Conservation (phyloP, 2,113 vertebrate genomes). For the Oreotrochilus melanogaster region DNA sequence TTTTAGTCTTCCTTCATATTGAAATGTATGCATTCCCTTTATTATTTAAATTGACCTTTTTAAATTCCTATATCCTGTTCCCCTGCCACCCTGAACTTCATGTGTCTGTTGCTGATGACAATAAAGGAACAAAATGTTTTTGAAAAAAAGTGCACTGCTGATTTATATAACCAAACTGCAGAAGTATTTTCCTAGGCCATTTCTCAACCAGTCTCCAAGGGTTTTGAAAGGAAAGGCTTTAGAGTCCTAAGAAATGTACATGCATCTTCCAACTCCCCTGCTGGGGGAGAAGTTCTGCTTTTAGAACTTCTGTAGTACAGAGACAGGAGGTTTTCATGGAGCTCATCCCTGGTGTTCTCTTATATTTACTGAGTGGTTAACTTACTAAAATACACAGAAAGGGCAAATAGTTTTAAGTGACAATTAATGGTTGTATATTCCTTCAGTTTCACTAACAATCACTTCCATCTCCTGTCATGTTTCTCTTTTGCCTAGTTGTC, state of each 20-base stretch:
- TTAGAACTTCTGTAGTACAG: not conserved
- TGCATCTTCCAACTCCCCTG: not conserved
- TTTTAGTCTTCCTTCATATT: not conserved
- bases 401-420: not conserved
- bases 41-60: not conserved
- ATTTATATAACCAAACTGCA: conserved; percentile 4
- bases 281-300: no score
- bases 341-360: not conserved
- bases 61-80: not conserved
- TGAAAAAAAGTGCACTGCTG: not conserved
- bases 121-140: not conserved
- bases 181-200: not conserved
- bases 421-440: not conserved
- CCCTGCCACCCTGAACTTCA: accelerated
- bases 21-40: not conserved
- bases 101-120: not conserved
- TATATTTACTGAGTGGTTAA: not conserved
- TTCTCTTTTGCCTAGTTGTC: not conserved
- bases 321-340: not conserved
- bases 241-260: accelerated
- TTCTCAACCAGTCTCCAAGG: not conserved
- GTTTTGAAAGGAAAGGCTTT: not conserved
- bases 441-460: not conserved
- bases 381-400: not conserved
- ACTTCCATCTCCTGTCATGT: not conserved